Percentiles rank a stretch among this genome's conserved stretches.
These are phyloP conservation scores for Uria aalge DNA, from an alignment of 2,113 vertebrate genomes.

Conservation along the genomic window DNA sequence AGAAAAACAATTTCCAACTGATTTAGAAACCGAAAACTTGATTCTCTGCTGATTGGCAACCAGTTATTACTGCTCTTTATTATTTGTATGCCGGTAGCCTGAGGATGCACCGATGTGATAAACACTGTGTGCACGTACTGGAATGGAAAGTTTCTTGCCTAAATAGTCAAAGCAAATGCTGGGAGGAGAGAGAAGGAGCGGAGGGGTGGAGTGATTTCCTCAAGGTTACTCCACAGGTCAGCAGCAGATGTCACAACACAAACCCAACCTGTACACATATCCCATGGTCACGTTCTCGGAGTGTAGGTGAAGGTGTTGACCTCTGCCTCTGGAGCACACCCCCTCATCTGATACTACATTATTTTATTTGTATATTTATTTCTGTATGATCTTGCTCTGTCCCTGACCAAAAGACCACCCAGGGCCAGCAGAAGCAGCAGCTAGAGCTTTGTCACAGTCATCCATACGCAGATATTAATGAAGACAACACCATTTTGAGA, in stretches of 20 bases:
- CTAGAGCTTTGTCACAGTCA: background rate
- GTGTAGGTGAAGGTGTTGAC: background rate
- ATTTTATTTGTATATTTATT: background rate
- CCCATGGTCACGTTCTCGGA: background rate
- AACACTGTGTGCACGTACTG: background rate
- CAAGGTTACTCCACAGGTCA: background rate
- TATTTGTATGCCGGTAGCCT: background rate
- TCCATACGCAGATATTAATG: background rate
- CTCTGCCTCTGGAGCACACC: background rate
- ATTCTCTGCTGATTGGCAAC: conserved; percentile 17
- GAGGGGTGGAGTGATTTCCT: background rate
- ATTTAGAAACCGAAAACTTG: conserved; percentile 25
- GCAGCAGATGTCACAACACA: background rate
- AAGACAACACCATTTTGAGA: background rate
- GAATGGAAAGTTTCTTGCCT: background rate
- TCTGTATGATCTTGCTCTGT: background rate
- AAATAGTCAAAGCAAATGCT: background rate
- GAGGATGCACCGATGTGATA: background rate
- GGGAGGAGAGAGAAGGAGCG: background rate
- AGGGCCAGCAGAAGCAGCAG: background rate
- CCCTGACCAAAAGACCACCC: too few relatives aligned
- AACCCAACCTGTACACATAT: background rate
- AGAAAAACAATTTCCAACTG: conserved; percentile 41
- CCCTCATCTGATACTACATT: background rate
- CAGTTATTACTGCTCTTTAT: conserved; percentile 14